Percentiles rank a stretch among this genome's conserved stretches.
Evolutionary conservation across 2,113 vertebrate species (phyloP).

Genomic region (Odocoileus virginianus): DNA sequence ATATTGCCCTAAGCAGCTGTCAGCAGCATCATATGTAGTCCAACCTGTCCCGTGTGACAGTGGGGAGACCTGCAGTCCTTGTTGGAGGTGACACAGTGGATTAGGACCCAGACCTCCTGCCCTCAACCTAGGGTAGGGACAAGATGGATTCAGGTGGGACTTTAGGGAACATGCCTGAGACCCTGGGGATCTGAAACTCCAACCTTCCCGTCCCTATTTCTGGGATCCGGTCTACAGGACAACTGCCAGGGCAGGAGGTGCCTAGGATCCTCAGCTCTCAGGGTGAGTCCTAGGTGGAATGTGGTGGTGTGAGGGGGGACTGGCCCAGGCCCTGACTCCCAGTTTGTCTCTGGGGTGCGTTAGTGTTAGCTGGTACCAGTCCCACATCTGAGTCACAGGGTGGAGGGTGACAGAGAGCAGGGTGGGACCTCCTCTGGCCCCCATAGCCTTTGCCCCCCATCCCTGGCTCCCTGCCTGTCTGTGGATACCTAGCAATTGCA

Average conservation of each 20-base stretch:
- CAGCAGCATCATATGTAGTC: neutral
- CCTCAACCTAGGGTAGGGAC: neutral
- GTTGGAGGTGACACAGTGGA: neutral
- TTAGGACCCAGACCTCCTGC: neutral
- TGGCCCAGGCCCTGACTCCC: neutral
- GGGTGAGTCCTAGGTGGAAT: neutral
- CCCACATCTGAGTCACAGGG: conserved; percentile 62
- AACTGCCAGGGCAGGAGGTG: neutral
- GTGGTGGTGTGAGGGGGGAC: too few relatives aligned
- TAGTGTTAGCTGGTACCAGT: conserved; percentile 34
- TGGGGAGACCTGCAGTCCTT: neutral
- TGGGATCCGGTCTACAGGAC: neutral
- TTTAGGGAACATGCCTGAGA: neutral
- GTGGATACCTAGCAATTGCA: neutral
- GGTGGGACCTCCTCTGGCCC: conserved; percentile 49
- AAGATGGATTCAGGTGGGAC: neutral
- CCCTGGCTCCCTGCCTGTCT: neutral
- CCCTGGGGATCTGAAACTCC: neutral
- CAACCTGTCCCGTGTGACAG: neutral
- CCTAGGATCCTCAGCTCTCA: neutral
- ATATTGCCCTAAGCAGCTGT: neutral
- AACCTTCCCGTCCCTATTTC: neutral
- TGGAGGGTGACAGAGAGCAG: conserved; percentile 66
- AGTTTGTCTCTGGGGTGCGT: neutral
- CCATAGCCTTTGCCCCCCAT: neutral